A percentile compares a stretch with the other conserved stretches of the same genome.
Evolutionary conservation across 2,888 invertebrate genomes (phyloP).

Genomic region (Drosophila tanythrix): DNA sequence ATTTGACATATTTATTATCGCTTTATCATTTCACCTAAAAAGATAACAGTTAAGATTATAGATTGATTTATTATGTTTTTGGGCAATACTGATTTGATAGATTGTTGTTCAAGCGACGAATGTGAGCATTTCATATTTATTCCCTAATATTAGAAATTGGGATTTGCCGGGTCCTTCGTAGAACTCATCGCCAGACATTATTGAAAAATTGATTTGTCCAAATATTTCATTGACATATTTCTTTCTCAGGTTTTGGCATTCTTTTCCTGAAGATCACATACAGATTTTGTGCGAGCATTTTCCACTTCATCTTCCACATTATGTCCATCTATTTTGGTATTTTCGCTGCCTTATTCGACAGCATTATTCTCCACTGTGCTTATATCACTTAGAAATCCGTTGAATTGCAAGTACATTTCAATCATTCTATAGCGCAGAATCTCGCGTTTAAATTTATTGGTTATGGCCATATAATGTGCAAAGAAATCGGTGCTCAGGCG

Average conservation of each 20-base stretch:
- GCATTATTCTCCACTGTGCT: too few relatives aligned
- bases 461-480: conserved; percentile 7
- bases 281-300: neutral
- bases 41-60: neutral
- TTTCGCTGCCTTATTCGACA: neutral
- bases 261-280: neutral
- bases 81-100: conserved; percentile 9
- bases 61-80: neutral
- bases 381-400: conserved; percentile 3
- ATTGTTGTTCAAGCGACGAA: neutral
- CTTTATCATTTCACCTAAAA: neutral
- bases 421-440: conserved; percentile 10
- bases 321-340: neutral
- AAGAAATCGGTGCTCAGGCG: neutral
- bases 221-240: conserved; percentile 2
- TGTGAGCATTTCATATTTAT: conserved; percentile 15
- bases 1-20: neutral
- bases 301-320: neutral
- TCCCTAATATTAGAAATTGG: neutral
- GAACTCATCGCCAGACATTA: conserved; percentile 15
- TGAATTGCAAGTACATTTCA: conserved; percentile 1
- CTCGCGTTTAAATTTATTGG: neutral
- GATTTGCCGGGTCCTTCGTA: conserved; percentile 33
- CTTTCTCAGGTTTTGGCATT: neutral
- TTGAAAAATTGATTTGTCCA: neutral